phyloP scores from a whole-genome alignment of 2,888 invertebrate genomes.

The Epistrophella euchroma region DNA sequence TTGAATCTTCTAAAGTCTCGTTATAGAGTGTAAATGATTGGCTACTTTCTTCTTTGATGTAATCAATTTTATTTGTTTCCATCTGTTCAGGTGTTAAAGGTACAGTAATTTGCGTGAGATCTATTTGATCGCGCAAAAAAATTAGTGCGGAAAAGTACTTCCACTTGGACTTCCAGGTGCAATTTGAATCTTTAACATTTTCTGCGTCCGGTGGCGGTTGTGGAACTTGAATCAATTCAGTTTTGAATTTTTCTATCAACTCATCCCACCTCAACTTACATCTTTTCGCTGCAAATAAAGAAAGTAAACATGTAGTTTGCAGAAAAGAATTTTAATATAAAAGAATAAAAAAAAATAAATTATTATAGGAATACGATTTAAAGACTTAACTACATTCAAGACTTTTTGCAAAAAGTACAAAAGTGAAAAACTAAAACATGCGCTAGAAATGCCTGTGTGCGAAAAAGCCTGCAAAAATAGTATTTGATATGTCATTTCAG shows the following conservation, averaged over 20 bases:
- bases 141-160: not conserved
- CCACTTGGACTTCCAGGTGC: not conserved
- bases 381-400: too few relatives aligned
- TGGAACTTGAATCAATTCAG: not conserved
- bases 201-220: not conserved
- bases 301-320: not conserved
- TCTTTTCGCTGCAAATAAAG: not conserved
- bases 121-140: not conserved
- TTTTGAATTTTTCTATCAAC: not conserved
- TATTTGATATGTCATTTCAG: too few relatives aligned
- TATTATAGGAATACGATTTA: too few relatives aligned
- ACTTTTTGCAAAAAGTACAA: too few relatives aligned
- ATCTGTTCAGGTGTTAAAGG: not conserved
- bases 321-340: too few relatives aligned
- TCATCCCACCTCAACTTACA: not conserved
- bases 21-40: not conserved
- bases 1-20: constrained; percentile 14
- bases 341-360: too few relatives aligned
- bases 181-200: not conserved
- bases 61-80: not conserved
- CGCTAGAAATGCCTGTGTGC: too few relatives aligned
- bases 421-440: too few relatives aligned
- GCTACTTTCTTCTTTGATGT: constrained; percentile 21
- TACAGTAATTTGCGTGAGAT: not conserved
- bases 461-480: too few relatives aligned